Conservation (phyloP, 2,113 vertebrate genomes). For the Barnardius zonarius region DNA sequence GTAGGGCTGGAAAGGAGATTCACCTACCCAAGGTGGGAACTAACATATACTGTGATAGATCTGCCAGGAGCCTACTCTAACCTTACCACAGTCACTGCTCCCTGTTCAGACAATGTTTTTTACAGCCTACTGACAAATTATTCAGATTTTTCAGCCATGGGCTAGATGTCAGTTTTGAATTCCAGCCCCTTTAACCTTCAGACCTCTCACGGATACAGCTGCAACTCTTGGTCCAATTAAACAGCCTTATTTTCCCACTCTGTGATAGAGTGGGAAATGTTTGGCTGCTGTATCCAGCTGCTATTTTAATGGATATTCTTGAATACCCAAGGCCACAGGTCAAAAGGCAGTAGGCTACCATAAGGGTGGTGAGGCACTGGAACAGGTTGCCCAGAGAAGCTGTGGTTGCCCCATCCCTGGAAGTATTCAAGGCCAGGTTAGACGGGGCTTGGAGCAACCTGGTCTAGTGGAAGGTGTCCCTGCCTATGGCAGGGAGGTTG, state of each 20-base stretch:
- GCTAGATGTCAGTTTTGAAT: not conserved
- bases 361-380: not conserved
- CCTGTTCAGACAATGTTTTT: not conserved
- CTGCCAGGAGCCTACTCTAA: not conserved
- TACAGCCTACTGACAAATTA: not conserved
- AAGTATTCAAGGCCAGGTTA: not conserved
- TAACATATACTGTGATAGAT: accelerated
- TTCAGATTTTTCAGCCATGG: not conserved
- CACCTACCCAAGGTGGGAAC: not conserved
- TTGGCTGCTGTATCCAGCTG: not conserved
- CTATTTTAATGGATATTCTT: not conserved
- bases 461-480: not conserved
- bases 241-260: not conserved
- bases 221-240: not conserved
- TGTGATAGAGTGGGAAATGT: not conserved
- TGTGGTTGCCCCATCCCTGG: not conserved
- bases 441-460: not conserved
- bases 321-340: not conserved
- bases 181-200: not conserved
- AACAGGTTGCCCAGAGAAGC: not conserved
- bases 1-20: not conserved
- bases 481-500: not conserved
- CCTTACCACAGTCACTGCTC: not conserved
- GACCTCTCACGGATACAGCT: not conserved
- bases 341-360: not conserved